Base-by-base conservation (phyloP, 1,140 invertebrate genomes). In the Cherax destructor region DNA sequence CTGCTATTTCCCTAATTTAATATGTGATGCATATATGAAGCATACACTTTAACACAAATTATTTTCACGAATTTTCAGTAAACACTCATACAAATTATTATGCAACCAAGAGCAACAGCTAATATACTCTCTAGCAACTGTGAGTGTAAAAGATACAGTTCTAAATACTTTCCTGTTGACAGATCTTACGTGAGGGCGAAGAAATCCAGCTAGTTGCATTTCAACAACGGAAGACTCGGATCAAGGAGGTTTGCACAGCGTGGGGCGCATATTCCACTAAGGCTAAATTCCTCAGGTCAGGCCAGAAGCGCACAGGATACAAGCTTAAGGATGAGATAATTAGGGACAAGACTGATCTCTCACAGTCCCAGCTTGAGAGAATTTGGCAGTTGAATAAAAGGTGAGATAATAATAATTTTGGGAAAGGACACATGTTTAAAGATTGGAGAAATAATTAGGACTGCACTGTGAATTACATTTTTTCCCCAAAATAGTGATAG, bases 281-380 rank as follows among this genome's bases (percentile, higher is more conserved):
- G n/a, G 79, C 69, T 72, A 83, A 77, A 69, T 89, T 89, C 52
- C 50, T 89, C 30, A 89, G 77, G 80, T 41, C 49, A 6, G 72
- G 50, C 30, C 88, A 83, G n/a, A 89, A 83, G 47, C n/a, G n/a
- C 4, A 84, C 24, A 7, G 52, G 24, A n/a, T 69, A 78, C 81
- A 77, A 76, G 65, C 77, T 76, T 49, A 89, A 89, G 24, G 81
- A 89, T 41, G 88, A 89, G 49, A 76, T 89, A 47, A 11, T 56
- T 4, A 89, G 47, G 18, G 88, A 89, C 52, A 72, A n/a, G 79
- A 83, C 41, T 9, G 80, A 89, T 13, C 72, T 89, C 6, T 89
- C 88, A 49, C 80, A 83, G 77, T 74, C 88, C 2, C 88, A 89
- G 88, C 80, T 89, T 9, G 88, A 89, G 88, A 89, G 88, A 83